A percentile compares a stretch with the other conserved stretches of the same genome.
Evolutionary conservation across 2,113 vertebrate genomes (phyloP).

Genomic region (Epinephelus moara): DNA sequence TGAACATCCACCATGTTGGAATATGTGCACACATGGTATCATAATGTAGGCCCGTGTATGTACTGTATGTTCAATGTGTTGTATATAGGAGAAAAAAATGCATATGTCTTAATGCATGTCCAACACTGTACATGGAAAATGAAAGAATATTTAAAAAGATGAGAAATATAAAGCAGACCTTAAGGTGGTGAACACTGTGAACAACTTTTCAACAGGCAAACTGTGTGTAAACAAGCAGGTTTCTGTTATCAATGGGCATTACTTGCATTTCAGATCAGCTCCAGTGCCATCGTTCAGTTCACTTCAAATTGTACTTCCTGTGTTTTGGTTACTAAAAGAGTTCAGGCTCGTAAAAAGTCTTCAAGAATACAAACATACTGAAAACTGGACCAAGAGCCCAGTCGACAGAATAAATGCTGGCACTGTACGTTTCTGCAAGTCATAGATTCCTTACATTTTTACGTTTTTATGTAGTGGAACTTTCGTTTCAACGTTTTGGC

Average conservation of each 20-base stretch:
- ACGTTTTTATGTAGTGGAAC: too few species aligned
- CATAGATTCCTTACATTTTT: too few species aligned
- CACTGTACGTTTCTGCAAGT: too few species aligned
- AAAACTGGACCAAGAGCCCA: conserved; percentile 52
- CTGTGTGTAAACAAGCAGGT: conserved; percentile 27
- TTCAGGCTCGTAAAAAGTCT: background rate
- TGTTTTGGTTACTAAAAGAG: conserved; percentile 14
- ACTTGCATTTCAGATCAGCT: conserved; percentile 26
- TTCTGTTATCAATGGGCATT: conserved; percentile 57
- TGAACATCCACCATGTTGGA: conserved; percentile 64
- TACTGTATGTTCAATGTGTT: conserved; percentile 61
- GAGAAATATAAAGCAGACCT: conserved; percentile 67
- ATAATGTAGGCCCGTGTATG: conserved; percentile 63
- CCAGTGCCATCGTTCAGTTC: conserved; percentile 43
- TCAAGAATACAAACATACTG: background rate
- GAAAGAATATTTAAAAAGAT: conserved; percentile 57
- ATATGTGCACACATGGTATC: conserved; percentile 64
- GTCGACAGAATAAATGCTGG: background rate
- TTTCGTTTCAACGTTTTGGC: too few species aligned
- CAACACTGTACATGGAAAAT: conserved; percentile 65
- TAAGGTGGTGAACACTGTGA: conserved; percentile 84
- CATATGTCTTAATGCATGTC: conserved; percentile 80
- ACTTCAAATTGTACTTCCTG: background rate
- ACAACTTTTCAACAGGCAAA: conserved; percentile 62
- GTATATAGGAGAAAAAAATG: conserved; percentile 59